Evolutionary conservation across 1,140 invertebrate genomes (phyloP), one percentile per base, ranked within the genome.

Genomic region (Stegodyphus dumicola): DNA sequence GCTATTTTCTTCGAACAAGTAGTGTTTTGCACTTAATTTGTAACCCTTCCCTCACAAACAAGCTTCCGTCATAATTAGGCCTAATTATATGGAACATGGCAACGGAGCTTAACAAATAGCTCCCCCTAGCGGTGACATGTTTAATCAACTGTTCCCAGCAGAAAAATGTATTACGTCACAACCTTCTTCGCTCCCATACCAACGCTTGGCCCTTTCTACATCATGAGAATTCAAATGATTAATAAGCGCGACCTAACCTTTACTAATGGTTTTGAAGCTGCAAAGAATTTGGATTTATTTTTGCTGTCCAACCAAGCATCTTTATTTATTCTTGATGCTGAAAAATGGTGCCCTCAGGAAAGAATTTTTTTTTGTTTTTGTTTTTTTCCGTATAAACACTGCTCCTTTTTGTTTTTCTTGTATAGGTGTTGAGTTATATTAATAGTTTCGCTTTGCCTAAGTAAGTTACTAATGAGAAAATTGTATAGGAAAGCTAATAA

Each of bases 71-170:
- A 77, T 77, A 77, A 77, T 77, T 77, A 77, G 60, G 75, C 75
- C 18, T 77, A 77, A 77, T 77, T 77, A 77, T 60, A 13, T 53
- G 33, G 75, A 65, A n/a, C 56, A 65, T 51, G 60, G 75, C 56
- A 77, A 51, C 75, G 9, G 48, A 53, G 33, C 75, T n/a, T 49
- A 65, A 77, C 60, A 77, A 77, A 77, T 77, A 65, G 75, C 75
- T 33, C 60, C 75, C 18, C 56, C 54, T 77, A 18, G 33, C 75
- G 75, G 60, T 65, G 54, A 77, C 75, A n/a, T 77, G 75, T 77
- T 77, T 77, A 77, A 77, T 65, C 75, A 77, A 65, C 75, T 65
- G 75, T 65, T 77, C 75, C 75, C 75, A 11, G 17, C 65, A 77
- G 75, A 77, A 77, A 77, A 65, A 77, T 77, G 13, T 65, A 18